These are phyloP conservation scores for Phylloscopus trochilus DNA, from an alignment of 2,113 vertebrate species.

Conservation along the genomic window DNA sequence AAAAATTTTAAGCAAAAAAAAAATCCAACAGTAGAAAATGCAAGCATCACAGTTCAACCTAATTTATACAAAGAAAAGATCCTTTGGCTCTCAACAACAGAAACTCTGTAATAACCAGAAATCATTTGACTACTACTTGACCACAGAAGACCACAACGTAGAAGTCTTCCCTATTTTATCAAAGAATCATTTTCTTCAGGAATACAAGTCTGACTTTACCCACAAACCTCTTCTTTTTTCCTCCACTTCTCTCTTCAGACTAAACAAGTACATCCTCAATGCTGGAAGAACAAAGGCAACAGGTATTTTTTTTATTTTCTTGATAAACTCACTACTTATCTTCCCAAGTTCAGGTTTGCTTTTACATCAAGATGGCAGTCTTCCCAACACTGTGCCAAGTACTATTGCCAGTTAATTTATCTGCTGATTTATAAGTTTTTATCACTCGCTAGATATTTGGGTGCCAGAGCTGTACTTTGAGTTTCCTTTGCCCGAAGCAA, in stretches of 20 bases:
- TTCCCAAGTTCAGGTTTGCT: background rate
- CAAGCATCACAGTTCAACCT: background rate
- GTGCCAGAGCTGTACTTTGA: background rate
- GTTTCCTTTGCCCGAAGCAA: conserved; percentile 20
- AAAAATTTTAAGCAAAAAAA: background rate
- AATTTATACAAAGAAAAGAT: background rate
- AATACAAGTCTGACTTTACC: background rate
- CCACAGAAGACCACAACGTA: background rate
- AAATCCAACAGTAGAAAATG: background rate
- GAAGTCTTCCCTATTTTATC: background rate
- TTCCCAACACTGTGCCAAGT: background rate
- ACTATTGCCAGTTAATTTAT: background rate
- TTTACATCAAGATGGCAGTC: background rate
- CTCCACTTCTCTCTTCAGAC: background rate
- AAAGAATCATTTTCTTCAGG: background rate
- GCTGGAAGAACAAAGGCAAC: background rate
- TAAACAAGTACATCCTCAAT: background rate
- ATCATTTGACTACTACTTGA: background rate
- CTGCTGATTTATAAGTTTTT: background rate
- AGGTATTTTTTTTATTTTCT: background rate
- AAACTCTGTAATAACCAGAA: background rate
- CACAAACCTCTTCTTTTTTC: background rate
- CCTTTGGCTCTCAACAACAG: background rate
- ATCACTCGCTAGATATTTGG: background rate
- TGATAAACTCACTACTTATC: background rate